phyloP scores from a whole-genome alignment of 1,140 invertebrate species.

The Cherax quadricarinatus region DNA sequence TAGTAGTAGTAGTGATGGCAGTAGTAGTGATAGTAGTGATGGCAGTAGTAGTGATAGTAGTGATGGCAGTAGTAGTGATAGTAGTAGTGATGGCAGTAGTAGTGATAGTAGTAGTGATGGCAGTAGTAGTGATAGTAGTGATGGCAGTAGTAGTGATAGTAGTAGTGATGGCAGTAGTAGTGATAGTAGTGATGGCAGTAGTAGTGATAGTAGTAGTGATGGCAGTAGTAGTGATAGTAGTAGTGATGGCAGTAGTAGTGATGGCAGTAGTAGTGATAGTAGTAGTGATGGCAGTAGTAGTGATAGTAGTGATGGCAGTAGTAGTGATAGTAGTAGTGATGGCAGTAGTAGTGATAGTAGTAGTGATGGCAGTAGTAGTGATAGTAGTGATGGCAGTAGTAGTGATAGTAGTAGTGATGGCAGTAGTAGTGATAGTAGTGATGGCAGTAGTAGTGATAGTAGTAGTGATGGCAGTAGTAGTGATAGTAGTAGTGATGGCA shows the following conservation, averaged over 20 bases:
- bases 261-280: not conserved
- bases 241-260: conserved; percentile 2
- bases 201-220: conserved; percentile 23
- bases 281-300: conserved; percentile 19
- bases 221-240: conserved; percentile 5
- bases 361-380: too few species aligned
- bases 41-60: too few species aligned
- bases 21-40: too few species aligned
- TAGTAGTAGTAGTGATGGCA: too few species aligned
- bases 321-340: conserved; percentile 25
- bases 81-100: too few species aligned
- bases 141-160: not conserved
- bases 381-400: not conserved
- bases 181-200: conserved; percentile 15
- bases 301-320: conserved; percentile 21
- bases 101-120: too few species aligned
- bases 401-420: not conserved
- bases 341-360: too few species aligned
- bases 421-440: not conserved
- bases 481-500: not conserved
- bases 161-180: not conserved
- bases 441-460: not conserved
- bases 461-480: not conserved
- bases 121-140: too few species aligned
- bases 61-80: not conserved